A percentile compares a stretch with the other conserved stretches of the same genome.
These are phyloP conservation scores for Sesamia nonagrioides DNA, from an alignment of 1,140 invertebrate species.

Conservation along the genomic window DNA sequence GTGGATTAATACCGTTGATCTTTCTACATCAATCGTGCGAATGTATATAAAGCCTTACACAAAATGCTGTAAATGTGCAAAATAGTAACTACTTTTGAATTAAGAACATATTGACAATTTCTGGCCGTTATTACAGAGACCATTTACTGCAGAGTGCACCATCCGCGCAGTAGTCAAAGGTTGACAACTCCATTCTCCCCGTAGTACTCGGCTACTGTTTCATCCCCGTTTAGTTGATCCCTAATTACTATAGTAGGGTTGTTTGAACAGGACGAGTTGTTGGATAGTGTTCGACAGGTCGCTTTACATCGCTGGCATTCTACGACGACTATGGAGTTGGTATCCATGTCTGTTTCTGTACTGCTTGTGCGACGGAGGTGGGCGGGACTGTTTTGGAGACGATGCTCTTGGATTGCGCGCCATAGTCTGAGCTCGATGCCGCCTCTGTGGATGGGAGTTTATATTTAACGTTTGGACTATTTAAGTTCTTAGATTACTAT, in stretches of 20 bases:
- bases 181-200: slow-evolving; percentile 72
- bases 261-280: slow-evolving; percentile 66
- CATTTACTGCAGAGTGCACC: slow-evolving; percentile 85
- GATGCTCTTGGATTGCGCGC: slow-evolving; percentile 86
- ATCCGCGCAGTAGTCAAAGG: slow-evolving; percentile 84
- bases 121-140: slow-evolving; percentile 29
- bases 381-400: slow-evolving; percentile 63
- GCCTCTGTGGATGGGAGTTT: slow-evolving; percentile 63
- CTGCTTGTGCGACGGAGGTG: slow-evolving; percentile 74
- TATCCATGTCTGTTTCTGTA: slow-evolving; percentile 82
- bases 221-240: slow-evolving; percentile 73
- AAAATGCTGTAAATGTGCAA: background rate
- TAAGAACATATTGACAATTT: background rate
- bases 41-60: background rate
- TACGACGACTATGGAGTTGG: slow-evolving; percentile 80
- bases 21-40: too few species aligned
- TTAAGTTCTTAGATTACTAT: too few species aligned
- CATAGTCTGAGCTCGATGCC: slow-evolving; percentile 87
- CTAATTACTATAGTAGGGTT: slow-evolving; percentile 78
- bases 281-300: slow-evolving; percentile 60
- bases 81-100: background rate
- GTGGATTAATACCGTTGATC: too few species aligned
- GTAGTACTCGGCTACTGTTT: slow-evolving; percentile 67
- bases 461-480: background rate
- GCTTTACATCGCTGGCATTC: slow-evolving; percentile 79